Evolutionary conservation across 2,113 vertebrate genomes (phyloP).

Genomic region (Nesoenas mayeri): DNA sequence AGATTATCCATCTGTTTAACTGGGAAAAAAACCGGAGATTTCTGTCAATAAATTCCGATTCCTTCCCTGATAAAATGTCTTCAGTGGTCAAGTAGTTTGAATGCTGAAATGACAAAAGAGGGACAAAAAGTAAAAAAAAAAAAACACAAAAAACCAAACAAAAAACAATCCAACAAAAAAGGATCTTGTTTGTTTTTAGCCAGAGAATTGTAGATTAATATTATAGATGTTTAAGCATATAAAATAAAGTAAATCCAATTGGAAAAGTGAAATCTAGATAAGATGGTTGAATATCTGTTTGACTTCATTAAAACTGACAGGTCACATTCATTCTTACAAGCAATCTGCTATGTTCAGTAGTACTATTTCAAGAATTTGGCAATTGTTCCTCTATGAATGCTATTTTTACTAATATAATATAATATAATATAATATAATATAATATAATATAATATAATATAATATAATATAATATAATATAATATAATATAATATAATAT

Average conservation of each 20-base stretch:
- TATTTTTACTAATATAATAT: background rate
- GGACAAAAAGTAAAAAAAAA: background rate
- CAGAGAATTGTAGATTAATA: background rate
- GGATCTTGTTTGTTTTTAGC: background rate
- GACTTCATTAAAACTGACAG: background rate
- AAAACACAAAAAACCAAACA: background rate
- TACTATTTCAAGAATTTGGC: background rate
- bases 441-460: background rate
- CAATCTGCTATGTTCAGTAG: background rate
- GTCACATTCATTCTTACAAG: background rate
- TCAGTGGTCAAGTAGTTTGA: background rate
- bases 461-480: no score
- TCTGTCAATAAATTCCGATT: background rate
- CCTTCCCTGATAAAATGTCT: background rate
- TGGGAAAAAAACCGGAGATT: background rate
- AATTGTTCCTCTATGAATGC: background rate
- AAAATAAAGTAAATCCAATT: background rate
- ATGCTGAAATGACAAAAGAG: background rate
- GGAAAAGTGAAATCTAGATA: background rate
- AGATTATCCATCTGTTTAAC: conserved; percentile 26
- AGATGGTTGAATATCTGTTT: background rate
- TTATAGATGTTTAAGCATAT: background rate
- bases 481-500: no score
- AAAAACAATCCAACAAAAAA: background rate
- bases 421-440: no score